Percentiles rank a stretch among this genome's conserved stretches.
These are phyloP conservation scores for Pelecanus crispus DNA, from an alignment of 2,113 vertebrate genomes.

Conservation along the genomic window DNA sequence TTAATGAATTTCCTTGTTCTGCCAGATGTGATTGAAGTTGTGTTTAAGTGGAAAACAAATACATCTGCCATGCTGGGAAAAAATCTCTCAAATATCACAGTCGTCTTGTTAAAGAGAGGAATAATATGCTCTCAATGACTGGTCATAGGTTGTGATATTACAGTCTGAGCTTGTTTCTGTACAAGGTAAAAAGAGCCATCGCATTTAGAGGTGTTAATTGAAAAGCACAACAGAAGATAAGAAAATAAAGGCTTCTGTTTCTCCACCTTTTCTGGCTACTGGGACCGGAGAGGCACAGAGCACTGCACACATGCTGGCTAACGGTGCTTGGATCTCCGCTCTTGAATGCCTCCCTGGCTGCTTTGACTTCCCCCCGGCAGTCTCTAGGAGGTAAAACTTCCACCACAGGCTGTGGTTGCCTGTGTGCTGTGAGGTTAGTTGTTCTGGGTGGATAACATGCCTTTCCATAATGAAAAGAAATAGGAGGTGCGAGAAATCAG, in stretches of 20 bases:
- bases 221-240: not conserved
- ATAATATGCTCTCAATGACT: not conserved
- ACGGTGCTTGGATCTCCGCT: not conserved
- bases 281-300: not conserved
- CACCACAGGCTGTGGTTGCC: not conserved
- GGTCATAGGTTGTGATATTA: not conserved
- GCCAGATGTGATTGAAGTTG: not conserved
- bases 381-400: not conserved
- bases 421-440: not conserved
- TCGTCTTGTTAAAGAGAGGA: not conserved
- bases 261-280: not conserved
- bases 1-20: not conserved
- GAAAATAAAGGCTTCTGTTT: not conserved
- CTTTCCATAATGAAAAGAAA: not conserved
- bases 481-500: not conserved
- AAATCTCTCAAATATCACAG: not conserved
- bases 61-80: not conserved
- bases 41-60: not conserved
- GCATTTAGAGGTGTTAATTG: not conserved
- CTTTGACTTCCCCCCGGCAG: not conserved
- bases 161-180: not conserved
- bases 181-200: not conserved
- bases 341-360: not conserved
- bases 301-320: not conserved
- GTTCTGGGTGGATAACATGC: fast-evolving